Conservation (phyloP, 1,140 invertebrate genomes). For the Trinorchestia longiramus region DNA sequence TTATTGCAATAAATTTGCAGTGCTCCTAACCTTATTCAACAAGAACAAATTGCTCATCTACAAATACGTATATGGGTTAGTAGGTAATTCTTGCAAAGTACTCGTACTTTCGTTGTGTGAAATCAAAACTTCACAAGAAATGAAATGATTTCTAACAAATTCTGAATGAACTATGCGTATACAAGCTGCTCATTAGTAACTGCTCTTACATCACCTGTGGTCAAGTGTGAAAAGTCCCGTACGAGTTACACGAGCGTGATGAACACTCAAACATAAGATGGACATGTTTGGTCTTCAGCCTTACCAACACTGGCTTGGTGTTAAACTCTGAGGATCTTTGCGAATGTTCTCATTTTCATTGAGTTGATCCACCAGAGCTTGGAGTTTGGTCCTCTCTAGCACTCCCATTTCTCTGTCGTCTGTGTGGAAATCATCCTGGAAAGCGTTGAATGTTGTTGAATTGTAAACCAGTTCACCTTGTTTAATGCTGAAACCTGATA, state of each 20-base stretch:
- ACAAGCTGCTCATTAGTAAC: background rate
- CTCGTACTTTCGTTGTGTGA: no score
- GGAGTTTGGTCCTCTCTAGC: background rate
- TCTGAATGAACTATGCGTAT: background rate
- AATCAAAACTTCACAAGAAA: background rate
- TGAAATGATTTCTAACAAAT: background rate
- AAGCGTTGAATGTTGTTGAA: conserved; percentile 7
- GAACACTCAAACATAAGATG: background rate
- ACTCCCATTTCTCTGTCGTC: conserved; percentile 22
- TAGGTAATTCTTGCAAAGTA: no score
- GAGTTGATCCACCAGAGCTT: background rate
- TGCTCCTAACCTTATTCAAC: background rate
- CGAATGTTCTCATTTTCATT: background rate
- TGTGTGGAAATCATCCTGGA: background rate
- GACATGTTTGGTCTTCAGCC: background rate
- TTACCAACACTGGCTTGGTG: conserved; percentile 41
- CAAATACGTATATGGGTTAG: no score
- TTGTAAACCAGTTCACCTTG: conserved; percentile 17
- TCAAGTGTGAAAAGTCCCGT: background rate
- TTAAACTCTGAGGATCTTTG: background rate
- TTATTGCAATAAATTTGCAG: background rate
- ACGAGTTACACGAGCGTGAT: background rate
- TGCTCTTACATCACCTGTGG: background rate
- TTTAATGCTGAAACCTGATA: conserved; percentile 30
- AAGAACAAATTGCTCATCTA: no score